phyloP scores from a whole-genome alignment of 2,888 invertebrate species.

The Kuschelorhynchus macadamiae region DNA sequence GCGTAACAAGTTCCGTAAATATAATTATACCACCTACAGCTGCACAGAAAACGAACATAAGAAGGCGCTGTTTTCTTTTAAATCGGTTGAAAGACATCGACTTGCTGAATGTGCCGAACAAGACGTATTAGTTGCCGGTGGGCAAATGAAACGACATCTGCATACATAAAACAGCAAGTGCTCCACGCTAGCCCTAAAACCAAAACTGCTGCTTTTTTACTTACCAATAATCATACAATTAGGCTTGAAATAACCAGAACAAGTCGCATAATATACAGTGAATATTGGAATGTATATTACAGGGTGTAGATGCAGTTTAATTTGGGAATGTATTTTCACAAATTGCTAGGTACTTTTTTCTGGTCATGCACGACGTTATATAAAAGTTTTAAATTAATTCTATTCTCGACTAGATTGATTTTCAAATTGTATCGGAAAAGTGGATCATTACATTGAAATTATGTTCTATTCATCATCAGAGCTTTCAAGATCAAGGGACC shows the following conservation, averaged over 20 bases:
- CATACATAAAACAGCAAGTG: conserved; percentile 26
- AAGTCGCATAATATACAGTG: conserved; percentile 20
- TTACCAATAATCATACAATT: conserved; percentile 28
- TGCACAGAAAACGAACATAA: conserved; percentile 16
- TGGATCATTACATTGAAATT: no score
- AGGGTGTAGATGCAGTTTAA: no score
- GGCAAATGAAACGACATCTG: conserved; percentile 28
- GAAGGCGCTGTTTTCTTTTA: conserved; percentile 1
- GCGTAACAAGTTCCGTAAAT: background rate
- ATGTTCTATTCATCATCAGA: no score
- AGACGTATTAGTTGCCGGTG: conserved; percentile 20
- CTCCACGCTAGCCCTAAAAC: conserved; percentile 19
- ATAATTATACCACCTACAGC: conserved; percentile 24
- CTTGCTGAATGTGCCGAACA: conserved; percentile 30
- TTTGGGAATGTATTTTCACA: no score
- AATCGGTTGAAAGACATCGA: conserved; percentile 19
- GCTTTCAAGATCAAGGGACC: no score
- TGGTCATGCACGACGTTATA: no score
- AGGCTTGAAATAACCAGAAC: conserved; percentile 21
- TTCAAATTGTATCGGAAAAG: no score
- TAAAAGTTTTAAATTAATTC: no score
- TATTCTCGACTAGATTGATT: no score
- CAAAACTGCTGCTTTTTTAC: conserved; percentile 12
- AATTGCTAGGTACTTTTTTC: no score
- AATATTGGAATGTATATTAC: conserved; percentile 14